These are phyloP conservation scores for Megalopta genalis DNA, from an alignment of 1,140 invertebrate species.

Conservation along the genomic window DNA sequence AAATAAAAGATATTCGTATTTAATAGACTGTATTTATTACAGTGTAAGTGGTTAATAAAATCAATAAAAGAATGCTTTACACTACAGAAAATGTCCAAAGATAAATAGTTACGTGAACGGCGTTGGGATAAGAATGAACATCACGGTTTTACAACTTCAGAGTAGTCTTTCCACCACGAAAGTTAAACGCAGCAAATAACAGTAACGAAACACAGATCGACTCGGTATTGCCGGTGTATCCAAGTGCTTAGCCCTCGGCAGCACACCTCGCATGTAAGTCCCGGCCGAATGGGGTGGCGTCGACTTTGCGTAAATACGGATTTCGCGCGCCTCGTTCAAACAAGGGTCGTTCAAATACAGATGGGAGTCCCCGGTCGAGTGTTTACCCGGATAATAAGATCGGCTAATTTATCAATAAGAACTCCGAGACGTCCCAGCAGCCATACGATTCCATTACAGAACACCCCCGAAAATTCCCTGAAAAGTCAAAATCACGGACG, in stretches of 20 bases:
- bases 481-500: too few species aligned
- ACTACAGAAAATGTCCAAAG: too few species aligned
- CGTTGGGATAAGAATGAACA: too few species aligned
- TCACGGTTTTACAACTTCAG: too few species aligned
- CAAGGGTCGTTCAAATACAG: conserved; percentile 78
- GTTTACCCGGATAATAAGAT: conserved; percentile 77
- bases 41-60: too few species aligned
- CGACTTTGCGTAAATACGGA: conserved; percentile 79
- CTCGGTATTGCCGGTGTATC: conserved; percentile 64
- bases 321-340: conserved; percentile 78
- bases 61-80: too few species aligned
- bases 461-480: too few species aligned
- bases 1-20: too few species aligned
- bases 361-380: conserved; percentile 75
- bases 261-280: conserved; percentile 57
- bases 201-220: conserved; percentile 52
- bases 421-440: not conserved
- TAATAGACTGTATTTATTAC: too few species aligned
- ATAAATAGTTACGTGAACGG: too few species aligned
- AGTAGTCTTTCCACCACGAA: not conserved
- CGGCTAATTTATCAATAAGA: conserved; percentile 76
- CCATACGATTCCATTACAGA: not conserved
- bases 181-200: conserved; percentile 10
- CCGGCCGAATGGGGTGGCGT: conserved; percentile 68
- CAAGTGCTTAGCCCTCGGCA: conserved; percentile 71